These are phyloP conservation scores for Caenorhabditis sulstoni DNA, from an alignment of 2,888 invertebrate species.

Conservation along the genomic window DNA sequence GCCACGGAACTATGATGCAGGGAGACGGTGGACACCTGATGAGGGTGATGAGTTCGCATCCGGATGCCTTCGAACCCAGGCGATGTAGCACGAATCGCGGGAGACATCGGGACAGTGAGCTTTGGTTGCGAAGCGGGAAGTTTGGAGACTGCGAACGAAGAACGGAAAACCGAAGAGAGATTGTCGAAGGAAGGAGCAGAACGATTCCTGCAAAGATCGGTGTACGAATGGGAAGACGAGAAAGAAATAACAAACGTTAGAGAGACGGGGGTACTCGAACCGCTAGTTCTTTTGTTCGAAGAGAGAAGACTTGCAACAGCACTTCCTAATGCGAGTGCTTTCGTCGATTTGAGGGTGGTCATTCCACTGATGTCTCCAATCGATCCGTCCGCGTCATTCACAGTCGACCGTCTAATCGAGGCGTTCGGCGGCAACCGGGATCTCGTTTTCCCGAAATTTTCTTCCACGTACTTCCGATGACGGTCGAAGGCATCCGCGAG, in stretches of 20 bases:
- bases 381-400: constrained; percentile 33
- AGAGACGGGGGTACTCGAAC: constrained; percentile 25
- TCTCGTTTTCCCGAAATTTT: constrained; percentile 67
- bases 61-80: constrained; percentile 44
- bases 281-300: constrained; percentile 56
- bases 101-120: constrained; percentile 23
- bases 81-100: constrained; percentile 19
- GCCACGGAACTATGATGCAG: constrained; percentile 13
- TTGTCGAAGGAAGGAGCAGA: constrained; percentile 55
- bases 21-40: constrained; percentile 33
- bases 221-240: neutral
- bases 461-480: constrained; percentile 71
- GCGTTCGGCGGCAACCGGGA: constrained; percentile 46
- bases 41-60: constrained; percentile 48
- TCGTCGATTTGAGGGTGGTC: constrained; percentile 54
- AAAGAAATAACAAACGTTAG: constrained; percentile 19
- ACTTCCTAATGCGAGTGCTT: constrained; percentile 30
- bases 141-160: constrained; percentile 40
- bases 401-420: constrained; percentile 30
- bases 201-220: constrained; percentile 42
- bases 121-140: constrained; percentile 15
- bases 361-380: constrained; percentile 52
- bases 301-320: constrained; percentile 45
- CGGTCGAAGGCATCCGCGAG: constrained; percentile 69
- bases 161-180: constrained; percentile 52